A percentile compares a stretch with the other conserved stretches of the same genome.
Conservation (phyloP, 2,797 vertebrate genomes). For the Pseudopleuronectes americanus region DNA sequence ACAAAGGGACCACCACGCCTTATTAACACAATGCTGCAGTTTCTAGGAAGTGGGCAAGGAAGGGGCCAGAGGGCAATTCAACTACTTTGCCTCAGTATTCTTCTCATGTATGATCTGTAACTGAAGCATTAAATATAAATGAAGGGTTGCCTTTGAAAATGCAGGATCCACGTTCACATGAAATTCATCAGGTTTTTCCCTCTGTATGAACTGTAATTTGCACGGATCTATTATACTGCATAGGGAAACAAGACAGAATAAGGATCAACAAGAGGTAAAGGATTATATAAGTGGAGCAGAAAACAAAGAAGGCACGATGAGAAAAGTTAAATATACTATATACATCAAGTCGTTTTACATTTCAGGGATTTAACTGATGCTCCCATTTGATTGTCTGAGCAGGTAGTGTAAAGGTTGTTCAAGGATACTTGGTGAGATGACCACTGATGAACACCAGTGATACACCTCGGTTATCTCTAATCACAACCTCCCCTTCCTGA, state of each 20-base stretch:
- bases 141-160: background rate
- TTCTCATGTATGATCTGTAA: background rate
- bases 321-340: constrained; percentile 47
- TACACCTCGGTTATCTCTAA: background rate
- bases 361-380: constrained; percentile 19
- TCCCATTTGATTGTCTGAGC: constrained; percentile 29
- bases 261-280: constrained; percentile 43
- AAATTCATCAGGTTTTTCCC: constrained; percentile 10
- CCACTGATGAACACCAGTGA: constrained; percentile 10
- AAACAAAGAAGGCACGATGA: constrained; percentile 29
- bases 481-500: no score
- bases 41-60: constrained; percentile 7
- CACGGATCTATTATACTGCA: constrained; percentile 47
- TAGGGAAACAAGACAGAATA: constrained; percentile 42
- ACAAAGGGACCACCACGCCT: background rate
- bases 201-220: constrained; percentile 25
- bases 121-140: constrained; percentile 1
- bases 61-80: background rate
- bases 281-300: constrained; percentile 49
- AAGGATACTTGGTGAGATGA: constrained; percentile 25
- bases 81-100: no score
- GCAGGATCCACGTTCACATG: background rate
- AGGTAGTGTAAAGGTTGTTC: constrained; percentile 25
- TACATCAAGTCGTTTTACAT: constrained; percentile 47
- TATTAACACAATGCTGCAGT: background rate